Evolutionary conservation across 2,113 vertebrate genomes (phyloP).

Genomic region (Scophthalmus maximus): DNA sequence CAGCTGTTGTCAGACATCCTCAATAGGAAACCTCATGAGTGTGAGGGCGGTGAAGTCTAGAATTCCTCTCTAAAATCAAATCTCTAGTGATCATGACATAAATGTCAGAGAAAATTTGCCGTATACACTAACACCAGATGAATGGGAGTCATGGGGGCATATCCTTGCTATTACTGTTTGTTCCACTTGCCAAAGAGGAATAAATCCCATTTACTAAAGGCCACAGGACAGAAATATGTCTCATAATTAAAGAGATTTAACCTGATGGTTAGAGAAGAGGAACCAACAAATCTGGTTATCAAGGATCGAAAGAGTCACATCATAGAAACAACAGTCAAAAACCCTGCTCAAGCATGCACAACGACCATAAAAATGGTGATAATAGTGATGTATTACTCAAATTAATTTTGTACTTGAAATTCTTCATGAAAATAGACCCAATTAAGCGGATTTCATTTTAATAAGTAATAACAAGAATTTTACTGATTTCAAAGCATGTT

Average conservation of each 20-base stretch:
- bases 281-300: background rate
- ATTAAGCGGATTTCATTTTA: too few species aligned
- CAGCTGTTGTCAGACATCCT: conserved; percentile 12
- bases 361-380: background rate
- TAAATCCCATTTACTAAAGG: conserved; percentile 8
- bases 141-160: conserved; percentile 8
- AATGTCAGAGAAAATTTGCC: conserved; percentile 16
- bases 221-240: conserved; percentile 1
- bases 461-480: too few species aligned
- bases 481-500: too few species aligned
- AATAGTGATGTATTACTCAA: background rate
- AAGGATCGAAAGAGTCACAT: background rate
- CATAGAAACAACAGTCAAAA: background rate
- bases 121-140: background rate
- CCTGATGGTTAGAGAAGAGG: background rate
- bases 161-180: background rate
- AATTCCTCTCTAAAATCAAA: conserved; percentile 7
- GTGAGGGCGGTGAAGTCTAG: background rate
- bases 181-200: conserved; percentile 4
- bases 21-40: conserved; percentile 7
- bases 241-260: background rate
- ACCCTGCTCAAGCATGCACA: background rate
- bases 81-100: conserved; percentile 13
- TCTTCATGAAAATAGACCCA: too few species aligned
- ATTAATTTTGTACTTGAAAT: too few species aligned